A percentile compares a stretch with the other conserved stretches of the same genome.
These are phyloP conservation scores for Sphaeridia pumilis DNA, from an alignment of 2,888 invertebrate genomes.

Conservation along the genomic window DNA sequence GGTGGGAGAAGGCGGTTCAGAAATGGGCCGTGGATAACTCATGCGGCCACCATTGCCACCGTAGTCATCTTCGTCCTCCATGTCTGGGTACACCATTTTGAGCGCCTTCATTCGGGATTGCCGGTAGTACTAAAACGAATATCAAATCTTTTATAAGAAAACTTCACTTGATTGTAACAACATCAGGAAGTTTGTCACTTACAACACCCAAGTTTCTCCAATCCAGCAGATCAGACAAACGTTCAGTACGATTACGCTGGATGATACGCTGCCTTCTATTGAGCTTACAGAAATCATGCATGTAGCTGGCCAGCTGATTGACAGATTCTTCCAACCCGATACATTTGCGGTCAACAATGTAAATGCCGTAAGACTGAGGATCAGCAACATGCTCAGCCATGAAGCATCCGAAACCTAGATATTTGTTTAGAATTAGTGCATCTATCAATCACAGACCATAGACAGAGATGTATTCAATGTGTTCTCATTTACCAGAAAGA, in stretches of 20 bases:
- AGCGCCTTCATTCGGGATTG: slow-evolving; percentile 86
- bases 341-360: slow-evolving; percentile 87
- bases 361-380: slow-evolving; percentile 96
- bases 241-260: slow-evolving; percentile 92
- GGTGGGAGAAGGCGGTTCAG: slow-evolving; percentile 80
- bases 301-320: slow-evolving; percentile 76
- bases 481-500: slow-evolving; percentile 72
- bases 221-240: slow-evolving; percentile 89
- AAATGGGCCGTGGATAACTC: slow-evolving; percentile 75
- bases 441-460: no score
- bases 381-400: slow-evolving; percentile 97
- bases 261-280: slow-evolving; percentile 93
- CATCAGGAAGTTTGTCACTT: no score
- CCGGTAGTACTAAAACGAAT: slow-evolving; percentile 70
- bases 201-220: slow-evolving; percentile 97
- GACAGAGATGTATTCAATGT: no score
- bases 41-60: slow-evolving; percentile 53
- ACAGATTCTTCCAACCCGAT: slow-evolving; percentile 83
- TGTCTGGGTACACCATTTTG: slow-evolving; percentile 71
- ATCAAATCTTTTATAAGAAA: no score
- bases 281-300: slow-evolving; percentile 84
- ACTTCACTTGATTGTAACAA: no score
- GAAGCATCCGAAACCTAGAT: slow-evolving; percentile 94
- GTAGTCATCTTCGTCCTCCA: slow-evolving; percentile 55
- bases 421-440: no score